Evolutionary conservation across 2,888 invertebrate genomes (phyloP), one percentile per base, ranked within the genome.

Genomic region (Melitaea athalia): DNA sequence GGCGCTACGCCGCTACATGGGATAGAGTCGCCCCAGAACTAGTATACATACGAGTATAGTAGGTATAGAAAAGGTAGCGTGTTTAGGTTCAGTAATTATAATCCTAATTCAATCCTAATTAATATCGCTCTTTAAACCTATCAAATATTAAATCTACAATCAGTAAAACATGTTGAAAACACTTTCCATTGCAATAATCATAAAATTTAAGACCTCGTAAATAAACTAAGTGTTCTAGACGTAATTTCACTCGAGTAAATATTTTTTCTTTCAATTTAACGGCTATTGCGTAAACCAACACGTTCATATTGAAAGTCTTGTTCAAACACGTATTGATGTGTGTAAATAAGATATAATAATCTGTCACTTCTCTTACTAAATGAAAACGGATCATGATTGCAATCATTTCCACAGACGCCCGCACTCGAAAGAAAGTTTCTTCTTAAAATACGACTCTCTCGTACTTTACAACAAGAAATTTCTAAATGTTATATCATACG

Each of bases 401-500:
- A 60, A 73, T 69, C 59, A 63, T 70, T 74, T 63, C 66, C 59
- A 68, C 64, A 50, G 50, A 52, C 43, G 66, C 47, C 67, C 69
- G 63, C 59, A 69, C 69, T 68, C 65, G 52, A 71, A 74, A 70
- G 74, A 74, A 74, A 74, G 74, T 72, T 62, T 65, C 45, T 5
- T 45, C n/a, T 68, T 69, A 63, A 72, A 73, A 71, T 65, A 70
- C 72, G 67, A 65, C 74, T 74, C 74, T 74, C 74, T 65, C 73
- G 63, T 65, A 71, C 63, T 70, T 65, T 63, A 70, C 59, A 59
- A 53, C 60, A 15, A 57, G 62, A 53, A 70, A 59, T 74, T 74
- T 73, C 73, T 73, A 74, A 70, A 71, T 63, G 64, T n/a, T n/a
- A n/a, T 63, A 64, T 66, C 68, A 63, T 63, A 64, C 68, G 61